A percentile compares a stretch with the other conserved stretches of the same genome.
Conservation (phyloP, 2,888 invertebrate genomes). For the Aphodius granarius region DNA sequence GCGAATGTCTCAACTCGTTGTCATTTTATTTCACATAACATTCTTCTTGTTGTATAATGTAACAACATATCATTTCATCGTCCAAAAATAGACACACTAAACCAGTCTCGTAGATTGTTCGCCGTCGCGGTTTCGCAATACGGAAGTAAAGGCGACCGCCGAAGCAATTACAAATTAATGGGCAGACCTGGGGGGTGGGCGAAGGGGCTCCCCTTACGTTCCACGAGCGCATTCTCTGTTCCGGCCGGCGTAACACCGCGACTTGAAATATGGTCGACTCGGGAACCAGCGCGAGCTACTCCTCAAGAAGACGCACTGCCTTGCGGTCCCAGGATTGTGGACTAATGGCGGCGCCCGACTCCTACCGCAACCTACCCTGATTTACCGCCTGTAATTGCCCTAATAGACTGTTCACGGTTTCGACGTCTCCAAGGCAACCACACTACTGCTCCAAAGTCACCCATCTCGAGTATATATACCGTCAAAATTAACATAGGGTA, state of each 20-base stretch:
- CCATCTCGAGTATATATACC: neutral
- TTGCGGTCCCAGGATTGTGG: slow-evolving; percentile 17
- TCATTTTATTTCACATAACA: neutral
- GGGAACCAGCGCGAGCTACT: neutral
- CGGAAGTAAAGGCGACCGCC: neutral
- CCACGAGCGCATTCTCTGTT: neutral
- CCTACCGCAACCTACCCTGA: slow-evolving; percentile 42
- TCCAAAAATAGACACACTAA: neutral
- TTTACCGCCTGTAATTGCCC: slow-evolving; percentile 51
- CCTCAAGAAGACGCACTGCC: neutral
- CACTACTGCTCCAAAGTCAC: neutral
- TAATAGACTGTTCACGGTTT: slow-evolving; percentile 39
- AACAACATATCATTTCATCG: neutral
- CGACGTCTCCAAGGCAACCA: neutral
- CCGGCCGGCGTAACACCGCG: neutral
- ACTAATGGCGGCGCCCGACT: slow-evolving; percentile 19
- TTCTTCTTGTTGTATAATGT: too few species aligned
- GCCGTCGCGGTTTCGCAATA: neutral
- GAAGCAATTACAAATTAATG: neutral
- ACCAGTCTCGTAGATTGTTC: neutral
- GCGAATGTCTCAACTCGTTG: neutral
- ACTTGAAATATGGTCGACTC: neutral
- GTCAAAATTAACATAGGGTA: neutral
- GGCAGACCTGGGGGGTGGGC: neutral
- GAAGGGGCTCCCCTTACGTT: neutral